Evolutionary conservation across 2,888 invertebrate genomes (phyloP).

Genomic region (Odontomyia ornata): DNA sequence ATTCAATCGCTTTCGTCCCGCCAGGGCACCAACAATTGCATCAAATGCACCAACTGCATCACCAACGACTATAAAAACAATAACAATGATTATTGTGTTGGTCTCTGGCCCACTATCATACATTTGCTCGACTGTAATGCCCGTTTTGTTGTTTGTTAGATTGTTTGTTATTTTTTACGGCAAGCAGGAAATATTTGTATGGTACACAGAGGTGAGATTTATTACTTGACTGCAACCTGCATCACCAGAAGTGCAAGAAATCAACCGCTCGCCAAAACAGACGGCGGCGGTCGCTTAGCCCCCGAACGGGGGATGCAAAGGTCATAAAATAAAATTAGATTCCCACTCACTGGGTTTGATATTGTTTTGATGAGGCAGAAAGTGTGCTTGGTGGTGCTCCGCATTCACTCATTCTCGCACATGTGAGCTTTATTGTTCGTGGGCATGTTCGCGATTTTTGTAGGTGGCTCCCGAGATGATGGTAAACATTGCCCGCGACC

Average conservation of each 20-base stretch:
- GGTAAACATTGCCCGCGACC: background rate
- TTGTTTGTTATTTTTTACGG: constrained; percentile 11
- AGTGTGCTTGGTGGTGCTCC: background rate
- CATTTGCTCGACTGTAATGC: background rate
- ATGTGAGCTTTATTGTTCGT: background rate
- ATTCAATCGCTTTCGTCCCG: constrained; percentile 9
- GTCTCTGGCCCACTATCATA: constrained; percentile 18
- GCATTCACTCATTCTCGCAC: background rate
- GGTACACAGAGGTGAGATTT: constrained; percentile 12
- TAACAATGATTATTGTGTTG: constrained; percentile 16
- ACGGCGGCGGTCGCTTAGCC: background rate
- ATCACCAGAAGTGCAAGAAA: constrained; percentile 37
- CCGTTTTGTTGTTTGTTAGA: background rate
- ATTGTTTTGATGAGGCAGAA: background rate
- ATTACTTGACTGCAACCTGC: constrained; percentile 29
- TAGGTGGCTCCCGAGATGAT: background rate
- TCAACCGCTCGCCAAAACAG: constrained; percentile 23
- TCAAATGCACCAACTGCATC: background rate
- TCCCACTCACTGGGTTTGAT: background rate
- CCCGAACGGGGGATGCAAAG: background rate
- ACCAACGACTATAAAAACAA: background rate
- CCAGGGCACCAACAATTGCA: background rate
- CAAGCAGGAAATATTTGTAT: background rate
- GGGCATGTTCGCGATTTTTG: background rate
- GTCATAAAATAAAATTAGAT: constrained; percentile 38